These are phyloP conservation scores for Nipponacmea schrenckii DNA, from an alignment of 2,888 invertebrate genomes.

Conservation along the genomic window DNA sequence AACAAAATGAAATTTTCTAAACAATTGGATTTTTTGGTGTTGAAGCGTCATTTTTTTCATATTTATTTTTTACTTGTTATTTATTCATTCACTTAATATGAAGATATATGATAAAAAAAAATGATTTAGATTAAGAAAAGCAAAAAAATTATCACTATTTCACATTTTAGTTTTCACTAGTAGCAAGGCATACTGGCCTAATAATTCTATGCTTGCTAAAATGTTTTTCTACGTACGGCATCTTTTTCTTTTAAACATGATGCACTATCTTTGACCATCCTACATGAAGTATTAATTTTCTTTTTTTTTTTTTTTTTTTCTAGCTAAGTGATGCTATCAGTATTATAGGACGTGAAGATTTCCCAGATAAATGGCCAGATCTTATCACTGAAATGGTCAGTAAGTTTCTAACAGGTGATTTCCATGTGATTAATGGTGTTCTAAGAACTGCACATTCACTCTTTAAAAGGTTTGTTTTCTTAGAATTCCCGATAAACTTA, in stretches of 20 bases:
- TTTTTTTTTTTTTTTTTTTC: constrained; percentile 21
- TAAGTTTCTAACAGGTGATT: constrained; percentile 86
- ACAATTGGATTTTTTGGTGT: not conserved
- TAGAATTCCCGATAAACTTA: not conserved
- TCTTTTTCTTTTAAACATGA: not conserved
- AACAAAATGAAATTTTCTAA: not conserved
- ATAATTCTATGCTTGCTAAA: too few relatives aligned
- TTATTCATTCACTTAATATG: too few relatives aligned
- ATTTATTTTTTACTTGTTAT: not conserved
- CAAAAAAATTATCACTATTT: too few relatives aligned
- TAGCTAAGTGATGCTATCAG: constrained; percentile 91
- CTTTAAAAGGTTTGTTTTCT: constrained; percentile 78
- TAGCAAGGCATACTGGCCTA: not conserved
- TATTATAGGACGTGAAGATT: constrained; percentile 95
- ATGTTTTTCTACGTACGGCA: not conserved
- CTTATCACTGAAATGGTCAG: constrained; percentile 93
- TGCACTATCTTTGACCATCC: not conserved
- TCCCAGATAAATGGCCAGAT: constrained; percentile 95
- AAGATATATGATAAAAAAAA: too few relatives aligned
- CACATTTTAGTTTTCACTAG: not conserved
- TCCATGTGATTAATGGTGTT: constrained; percentile 93
- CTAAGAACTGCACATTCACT: constrained; percentile 95
- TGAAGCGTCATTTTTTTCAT: not conserved
- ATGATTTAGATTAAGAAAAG: too few relatives aligned
- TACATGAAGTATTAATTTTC: not conserved